Percentiles rank a stretch among this genome's conserved stretches.
Evolutionary conservation across 2,888 invertebrate genomes (phyloP).

Genomic region (Acleris holmiana): DNA sequence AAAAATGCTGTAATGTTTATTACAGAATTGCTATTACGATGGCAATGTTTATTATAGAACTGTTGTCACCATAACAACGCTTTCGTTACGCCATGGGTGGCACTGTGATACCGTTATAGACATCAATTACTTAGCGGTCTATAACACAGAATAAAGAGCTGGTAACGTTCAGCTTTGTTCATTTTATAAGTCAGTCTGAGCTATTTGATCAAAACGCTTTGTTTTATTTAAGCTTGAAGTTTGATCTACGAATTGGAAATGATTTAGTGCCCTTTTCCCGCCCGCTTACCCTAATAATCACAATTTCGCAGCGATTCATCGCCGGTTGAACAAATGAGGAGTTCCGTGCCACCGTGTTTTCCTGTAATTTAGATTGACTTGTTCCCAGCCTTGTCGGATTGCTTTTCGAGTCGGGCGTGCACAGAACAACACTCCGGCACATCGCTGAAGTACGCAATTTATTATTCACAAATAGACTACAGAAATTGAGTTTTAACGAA

Average conservation of each 20-base stretch:
- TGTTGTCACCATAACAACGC: too few relatives aligned
- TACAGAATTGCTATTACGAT: too few relatives aligned
- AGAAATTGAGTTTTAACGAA: slow-evolving; percentile 83
- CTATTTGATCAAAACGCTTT: too few relatives aligned
- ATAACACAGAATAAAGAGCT: too few relatives aligned
- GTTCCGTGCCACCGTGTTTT: slow-evolving; percentile 48
- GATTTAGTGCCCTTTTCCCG: slow-evolving; percentile 34
- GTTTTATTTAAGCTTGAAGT: too few relatives aligned
- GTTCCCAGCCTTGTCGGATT: slow-evolving; percentile 62
- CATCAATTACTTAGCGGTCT: too few relatives aligned
- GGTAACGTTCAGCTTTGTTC: too few relatives aligned
- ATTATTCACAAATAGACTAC: slow-evolving; percentile 81
- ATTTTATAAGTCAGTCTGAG: too few relatives aligned
- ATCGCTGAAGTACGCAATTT: slow-evolving; percentile 75
- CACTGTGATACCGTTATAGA: too few relatives aligned
- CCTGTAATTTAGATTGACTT: slow-evolving; percentile 75
- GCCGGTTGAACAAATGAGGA: slow-evolving; percentile 44
- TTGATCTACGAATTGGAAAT: slow-evolving; percentile 12
- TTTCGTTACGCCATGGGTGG: too few relatives aligned
- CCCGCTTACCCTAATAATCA: slow-evolving; percentile 49
- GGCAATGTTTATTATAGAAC: too few relatives aligned
- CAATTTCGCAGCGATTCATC: slow-evolving; percentile 41
- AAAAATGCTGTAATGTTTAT: too few relatives aligned
- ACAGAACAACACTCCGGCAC: slow-evolving; percentile 64
- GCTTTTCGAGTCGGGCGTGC: slow-evolving; percentile 57